phyloP scores from a whole-genome alignment of 1,140 invertebrate species.

The Probaryconus sp. region DNA sequence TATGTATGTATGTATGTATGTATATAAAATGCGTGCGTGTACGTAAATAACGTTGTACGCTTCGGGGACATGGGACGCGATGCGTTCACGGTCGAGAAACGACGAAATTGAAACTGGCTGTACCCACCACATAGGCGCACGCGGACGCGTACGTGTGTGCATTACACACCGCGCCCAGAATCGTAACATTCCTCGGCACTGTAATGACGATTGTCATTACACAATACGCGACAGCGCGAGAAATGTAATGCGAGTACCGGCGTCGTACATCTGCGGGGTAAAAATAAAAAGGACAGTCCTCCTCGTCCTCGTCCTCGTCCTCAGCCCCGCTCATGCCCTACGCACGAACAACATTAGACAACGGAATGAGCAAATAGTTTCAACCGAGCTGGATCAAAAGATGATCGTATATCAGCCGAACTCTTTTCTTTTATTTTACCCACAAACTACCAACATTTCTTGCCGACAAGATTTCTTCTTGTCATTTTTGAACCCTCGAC shows the following conservation, averaged over 20 bases:
- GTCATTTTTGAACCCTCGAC: too few relatives aligned
- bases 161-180: conserved; percentile 43
- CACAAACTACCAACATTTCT: too few relatives aligned
- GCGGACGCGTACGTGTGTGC: conserved; percentile 22
- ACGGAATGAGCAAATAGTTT: too few relatives aligned
- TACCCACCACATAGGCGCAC: conserved; percentile 5
- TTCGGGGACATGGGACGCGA: conserved; percentile 43
- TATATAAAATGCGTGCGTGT: neutral
- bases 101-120: conserved; percentile 49
- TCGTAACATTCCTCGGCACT: conserved; percentile 44
- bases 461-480: too few relatives aligned
- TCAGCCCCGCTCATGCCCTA: too few relatives aligned
- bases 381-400: too few relatives aligned
- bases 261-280: conserved; percentile 8
- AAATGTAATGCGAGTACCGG: conserved; percentile 25
- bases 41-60: conserved; percentile 34
- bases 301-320: too few relatives aligned
- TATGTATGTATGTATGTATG: neutral
- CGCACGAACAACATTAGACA: too few relatives aligned
- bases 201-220: conserved; percentile 37
- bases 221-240: conserved; percentile 16
- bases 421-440: too few relatives aligned
- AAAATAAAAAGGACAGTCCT: neutral
- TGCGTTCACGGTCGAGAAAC: conserved; percentile 46
- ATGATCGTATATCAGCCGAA: too few relatives aligned